Conservation (phyloP, 2,888 invertebrate species). For the Rhagonycha fulva region DNA sequence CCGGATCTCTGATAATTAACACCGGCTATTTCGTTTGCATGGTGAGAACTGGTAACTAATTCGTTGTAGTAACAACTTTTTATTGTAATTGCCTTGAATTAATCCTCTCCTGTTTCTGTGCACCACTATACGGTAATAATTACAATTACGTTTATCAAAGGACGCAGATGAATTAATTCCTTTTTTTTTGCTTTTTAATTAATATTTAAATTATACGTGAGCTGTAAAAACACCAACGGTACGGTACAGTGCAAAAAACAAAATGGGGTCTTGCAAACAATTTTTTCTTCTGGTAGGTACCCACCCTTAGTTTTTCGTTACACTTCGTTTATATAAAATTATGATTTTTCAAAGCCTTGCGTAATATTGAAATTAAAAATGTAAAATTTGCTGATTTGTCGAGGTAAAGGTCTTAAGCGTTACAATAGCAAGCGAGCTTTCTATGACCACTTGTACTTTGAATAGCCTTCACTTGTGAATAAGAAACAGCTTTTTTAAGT, state of each 20-base stretch:
- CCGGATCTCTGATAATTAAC: constrained; percentile 48
- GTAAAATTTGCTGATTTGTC: background rate
- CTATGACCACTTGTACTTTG: background rate
- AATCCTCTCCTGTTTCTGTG: background rate
- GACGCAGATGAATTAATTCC: too few relatives aligned
- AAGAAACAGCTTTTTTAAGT: constrained; percentile 18
- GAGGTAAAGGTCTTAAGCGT: background rate
- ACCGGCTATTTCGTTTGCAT: constrained; percentile 35
- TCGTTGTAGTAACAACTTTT: background rate
- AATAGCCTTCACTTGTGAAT: constrained; percentile 8
- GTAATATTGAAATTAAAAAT: too few relatives aligned
- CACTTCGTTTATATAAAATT: background rate
- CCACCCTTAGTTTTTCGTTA: background rate
- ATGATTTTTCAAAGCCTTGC: too few relatives aligned
- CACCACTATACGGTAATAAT: background rate
- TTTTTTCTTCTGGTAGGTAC: background rate
- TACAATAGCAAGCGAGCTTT: background rate
- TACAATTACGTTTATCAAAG: background rate
- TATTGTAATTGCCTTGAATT: background rate
- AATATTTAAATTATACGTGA: background rate
- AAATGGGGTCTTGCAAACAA: background rate
- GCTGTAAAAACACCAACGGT: background rate
- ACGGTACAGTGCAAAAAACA: background rate
- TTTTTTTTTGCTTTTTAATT: background rate
- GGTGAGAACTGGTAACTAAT: constrained; percentile 19